Percentiles rank a stretch among this genome's conserved stretches.
These are phyloP conservation scores for Jacana jacana DNA, from an alignment of 2,113 vertebrate genomes.

Conservation along the genomic window DNA sequence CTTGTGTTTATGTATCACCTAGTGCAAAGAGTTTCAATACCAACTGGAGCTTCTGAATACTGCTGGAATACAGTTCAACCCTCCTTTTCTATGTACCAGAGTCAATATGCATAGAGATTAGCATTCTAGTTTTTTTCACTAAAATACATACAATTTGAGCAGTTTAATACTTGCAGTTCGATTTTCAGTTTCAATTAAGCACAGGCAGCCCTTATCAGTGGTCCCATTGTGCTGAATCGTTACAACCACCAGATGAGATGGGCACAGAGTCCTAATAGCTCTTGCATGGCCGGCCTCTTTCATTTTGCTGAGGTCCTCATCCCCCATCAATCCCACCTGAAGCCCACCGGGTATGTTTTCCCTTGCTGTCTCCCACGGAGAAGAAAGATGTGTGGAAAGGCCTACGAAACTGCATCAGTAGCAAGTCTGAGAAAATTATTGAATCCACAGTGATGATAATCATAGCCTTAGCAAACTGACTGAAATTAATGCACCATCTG, in stretches of 20 bases:
- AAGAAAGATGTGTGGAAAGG: not conserved
- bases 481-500: conserved; percentile 62
- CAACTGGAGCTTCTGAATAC: not conserved
- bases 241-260: not conserved
- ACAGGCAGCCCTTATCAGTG: not conserved
- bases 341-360: not conserved
- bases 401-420: not conserved
- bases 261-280: not conserved
- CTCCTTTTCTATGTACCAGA: not conserved
- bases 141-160: not conserved
- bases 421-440: not conserved
- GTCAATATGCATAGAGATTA: not conserved
- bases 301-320: not conserved
- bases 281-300: accelerated
- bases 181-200: not conserved
- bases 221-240: not conserved
- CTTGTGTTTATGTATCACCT: not conserved
- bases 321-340: not conserved
- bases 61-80: not conserved
- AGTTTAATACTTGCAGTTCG: not conserved
- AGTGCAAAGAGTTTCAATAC: not conserved
- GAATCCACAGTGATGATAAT: conserved; percentile 27
- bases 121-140: not conserved
- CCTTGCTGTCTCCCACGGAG: not conserved
- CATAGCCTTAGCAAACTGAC: conserved; percentile 8